phyloP scores from a whole-genome alignment of 2,797 vertebrate genomes.

The Paguma larvata region DNA sequence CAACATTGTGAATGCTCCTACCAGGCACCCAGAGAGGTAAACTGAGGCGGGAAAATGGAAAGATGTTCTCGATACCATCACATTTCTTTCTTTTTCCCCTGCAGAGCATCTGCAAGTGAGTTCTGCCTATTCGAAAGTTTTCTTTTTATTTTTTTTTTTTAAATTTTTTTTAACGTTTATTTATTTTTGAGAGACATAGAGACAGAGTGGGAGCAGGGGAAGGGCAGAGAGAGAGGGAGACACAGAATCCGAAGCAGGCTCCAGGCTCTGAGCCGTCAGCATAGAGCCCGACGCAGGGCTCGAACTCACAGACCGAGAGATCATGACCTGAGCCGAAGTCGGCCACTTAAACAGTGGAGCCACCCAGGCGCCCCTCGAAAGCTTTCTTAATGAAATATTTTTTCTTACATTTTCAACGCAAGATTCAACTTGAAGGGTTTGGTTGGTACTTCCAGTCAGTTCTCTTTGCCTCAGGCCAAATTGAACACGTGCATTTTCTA shows the following conservation, averaged over 20 bases:
- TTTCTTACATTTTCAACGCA: neutral
- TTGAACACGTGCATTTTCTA: neutral
- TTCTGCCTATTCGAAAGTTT: neutral
- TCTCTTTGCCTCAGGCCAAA: neutral
- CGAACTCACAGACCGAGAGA: no score
- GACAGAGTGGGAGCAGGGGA: no score
- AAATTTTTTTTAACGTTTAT: no score
- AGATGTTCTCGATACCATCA: neutral
- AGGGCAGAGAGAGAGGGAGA: no score
- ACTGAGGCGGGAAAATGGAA: neutral
- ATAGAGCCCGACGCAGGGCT: no score
- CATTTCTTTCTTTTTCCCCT: slow-evolving; percentile 23
- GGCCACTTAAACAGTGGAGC: no score
- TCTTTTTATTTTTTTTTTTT: neutral
- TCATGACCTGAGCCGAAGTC: no score
- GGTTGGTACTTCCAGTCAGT: neutral
- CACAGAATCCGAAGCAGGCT: no score
- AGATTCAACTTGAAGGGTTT: neutral
- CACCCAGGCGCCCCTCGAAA: neutral
- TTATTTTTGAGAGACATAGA: no score
- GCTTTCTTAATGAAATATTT: neutral
- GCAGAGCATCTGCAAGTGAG: neutral
- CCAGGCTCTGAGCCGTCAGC: no score
- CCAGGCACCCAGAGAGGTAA: neutral
- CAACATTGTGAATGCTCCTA: neutral